A percentile compares a stretch with the other conserved stretches of the same genome.
Conservation (phyloP, 2,888 invertebrate species). For the Trypoxylon attenuatum region DNA sequence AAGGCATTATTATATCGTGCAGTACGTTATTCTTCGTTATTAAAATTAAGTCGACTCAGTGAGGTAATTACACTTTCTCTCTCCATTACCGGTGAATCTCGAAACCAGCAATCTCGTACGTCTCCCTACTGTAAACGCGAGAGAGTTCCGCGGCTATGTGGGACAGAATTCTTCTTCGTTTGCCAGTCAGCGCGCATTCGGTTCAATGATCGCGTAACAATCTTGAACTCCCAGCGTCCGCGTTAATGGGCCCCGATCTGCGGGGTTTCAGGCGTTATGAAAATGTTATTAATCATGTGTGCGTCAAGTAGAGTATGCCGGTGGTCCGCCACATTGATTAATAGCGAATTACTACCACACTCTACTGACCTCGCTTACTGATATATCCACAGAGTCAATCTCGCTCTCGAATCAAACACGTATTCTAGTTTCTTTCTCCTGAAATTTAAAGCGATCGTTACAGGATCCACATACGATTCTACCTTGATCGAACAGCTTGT, state of each 20-base stretch:
- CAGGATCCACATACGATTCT: no score
- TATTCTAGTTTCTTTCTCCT: no score
- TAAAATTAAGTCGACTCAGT: no score
- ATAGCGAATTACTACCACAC: constrained; percentile 42
- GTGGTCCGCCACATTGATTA: constrained; percentile 48
- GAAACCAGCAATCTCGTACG: not conserved
- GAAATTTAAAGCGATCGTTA: no score
- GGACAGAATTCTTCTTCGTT: constrained; percentile 26
- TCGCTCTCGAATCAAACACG: no score
- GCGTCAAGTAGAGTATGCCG: constrained; percentile 23
- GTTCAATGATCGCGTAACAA: constrained; percentile 53
- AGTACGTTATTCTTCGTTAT: no score
- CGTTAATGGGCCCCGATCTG: constrained; percentile 46
- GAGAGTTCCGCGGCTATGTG: constrained; percentile 26
- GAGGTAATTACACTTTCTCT: no score
- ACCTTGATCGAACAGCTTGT: no score
- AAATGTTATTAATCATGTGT: constrained; percentile 59
- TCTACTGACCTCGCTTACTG: constrained; percentile 19
- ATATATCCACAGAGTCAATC: no score
- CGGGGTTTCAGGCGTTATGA: constrained; percentile 39
- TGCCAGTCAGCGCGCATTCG: constrained; percentile 24
- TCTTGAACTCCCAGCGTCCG: constrained; percentile 40
- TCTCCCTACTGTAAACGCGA: no score
- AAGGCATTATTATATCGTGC: no score
- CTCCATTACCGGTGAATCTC: no score